Evolutionary conservation across 2,888 invertebrate genomes (phyloP).

Genomic region (Thalpophila matura): DNA sequence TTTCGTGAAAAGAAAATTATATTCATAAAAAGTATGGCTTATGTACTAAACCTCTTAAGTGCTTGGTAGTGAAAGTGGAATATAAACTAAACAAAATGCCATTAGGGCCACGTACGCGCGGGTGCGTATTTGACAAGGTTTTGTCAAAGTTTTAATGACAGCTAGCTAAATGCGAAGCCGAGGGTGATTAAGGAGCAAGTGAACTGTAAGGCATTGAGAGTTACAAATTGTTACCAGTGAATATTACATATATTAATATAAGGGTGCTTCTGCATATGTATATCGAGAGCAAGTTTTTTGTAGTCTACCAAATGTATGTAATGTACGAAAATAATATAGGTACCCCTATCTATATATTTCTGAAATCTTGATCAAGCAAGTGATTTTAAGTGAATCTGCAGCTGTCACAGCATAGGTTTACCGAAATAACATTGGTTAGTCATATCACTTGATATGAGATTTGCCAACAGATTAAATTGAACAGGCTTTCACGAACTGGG

Average conservation of each 20-base stretch:
- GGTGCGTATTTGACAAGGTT: slow-evolving; percentile 35
- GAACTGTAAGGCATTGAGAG: slow-evolving; percentile 61
- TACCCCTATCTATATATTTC: too few relatives aligned
- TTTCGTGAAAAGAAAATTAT: slow-evolving; percentile 33
- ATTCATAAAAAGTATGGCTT: slow-evolving; percentile 35
- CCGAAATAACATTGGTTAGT: too few relatives aligned
- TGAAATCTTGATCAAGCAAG: too few relatives aligned
- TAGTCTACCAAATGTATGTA: not conserved
- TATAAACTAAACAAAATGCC: slow-evolving; percentile 31
- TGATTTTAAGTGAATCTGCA: too few relatives aligned
- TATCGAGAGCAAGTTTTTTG: not conserved
- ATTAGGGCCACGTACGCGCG: slow-evolving; percentile 20
- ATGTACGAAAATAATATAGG: too few relatives aligned
- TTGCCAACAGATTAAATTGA: too few relatives aligned
- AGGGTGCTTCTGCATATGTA: slow-evolving; percentile 13
- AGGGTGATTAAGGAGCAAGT: slow-evolving; percentile 58
- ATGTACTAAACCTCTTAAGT: slow-evolving; percentile 34
- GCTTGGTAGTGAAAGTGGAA: slow-evolving; percentile 18
- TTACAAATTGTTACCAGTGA: slow-evolving; percentile 66
- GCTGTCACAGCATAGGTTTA: too few relatives aligned
- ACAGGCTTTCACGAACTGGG: too few relatives aligned
- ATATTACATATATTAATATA: slow-evolving; percentile 25
- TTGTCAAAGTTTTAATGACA: slow-evolving; percentile 73
- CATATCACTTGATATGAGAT: too few relatives aligned
- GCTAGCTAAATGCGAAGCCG: slow-evolving; percentile 69